These are phyloP conservation scores for Aspidiotus rigidus DNA, from an alignment of 2,888 invertebrate species.

Conservation along the genomic window DNA sequence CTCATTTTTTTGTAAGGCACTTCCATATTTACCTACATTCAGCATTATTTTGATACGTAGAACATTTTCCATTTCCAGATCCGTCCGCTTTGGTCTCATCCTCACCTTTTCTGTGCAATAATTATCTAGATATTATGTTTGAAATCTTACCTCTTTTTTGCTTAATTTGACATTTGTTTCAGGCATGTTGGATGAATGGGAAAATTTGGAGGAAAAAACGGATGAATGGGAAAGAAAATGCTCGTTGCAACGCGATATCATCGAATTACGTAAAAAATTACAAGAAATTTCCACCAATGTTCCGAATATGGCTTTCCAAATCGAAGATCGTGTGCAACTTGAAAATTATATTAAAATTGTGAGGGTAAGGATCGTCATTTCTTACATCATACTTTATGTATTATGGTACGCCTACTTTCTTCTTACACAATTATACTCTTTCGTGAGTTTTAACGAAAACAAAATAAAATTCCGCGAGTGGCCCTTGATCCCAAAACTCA, in stretches of 20 bases:
- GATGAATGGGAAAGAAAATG: conserved; percentile 41
- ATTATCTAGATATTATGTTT: too few relatives aligned
- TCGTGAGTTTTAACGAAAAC: too few relatives aligned
- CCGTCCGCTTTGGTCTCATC: too few relatives aligned
- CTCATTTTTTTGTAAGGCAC: too few relatives aligned
- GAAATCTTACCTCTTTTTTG: not conserved
- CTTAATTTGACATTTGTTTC: not conserved
- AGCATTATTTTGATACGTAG: too few relatives aligned
- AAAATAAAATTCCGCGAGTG: too few relatives aligned
- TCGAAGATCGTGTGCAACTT: conserved; percentile 41
- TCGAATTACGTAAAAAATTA: conserved; percentile 43
- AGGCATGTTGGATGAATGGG: conserved; percentile 49
- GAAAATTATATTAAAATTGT: conserved; percentile 45
- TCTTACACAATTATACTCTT: not conserved
- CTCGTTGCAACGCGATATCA: conserved; percentile 42
- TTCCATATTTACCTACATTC: too few relatives aligned
- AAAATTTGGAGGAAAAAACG: conserved; percentile 44
- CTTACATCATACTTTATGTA: not conserved
- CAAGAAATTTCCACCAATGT: conserved; percentile 39
- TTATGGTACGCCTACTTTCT: conserved; percentile 8
- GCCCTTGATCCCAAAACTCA: too few relatives aligned
- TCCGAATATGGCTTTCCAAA: conserved; percentile 37
- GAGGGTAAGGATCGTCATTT: conserved; percentile 42
- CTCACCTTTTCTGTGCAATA: too few relatives aligned
- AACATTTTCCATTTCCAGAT: too few relatives aligned